Conservation (phyloP, 2,888 invertebrate genomes). For the Catotricha subobsoleta region DNA sequence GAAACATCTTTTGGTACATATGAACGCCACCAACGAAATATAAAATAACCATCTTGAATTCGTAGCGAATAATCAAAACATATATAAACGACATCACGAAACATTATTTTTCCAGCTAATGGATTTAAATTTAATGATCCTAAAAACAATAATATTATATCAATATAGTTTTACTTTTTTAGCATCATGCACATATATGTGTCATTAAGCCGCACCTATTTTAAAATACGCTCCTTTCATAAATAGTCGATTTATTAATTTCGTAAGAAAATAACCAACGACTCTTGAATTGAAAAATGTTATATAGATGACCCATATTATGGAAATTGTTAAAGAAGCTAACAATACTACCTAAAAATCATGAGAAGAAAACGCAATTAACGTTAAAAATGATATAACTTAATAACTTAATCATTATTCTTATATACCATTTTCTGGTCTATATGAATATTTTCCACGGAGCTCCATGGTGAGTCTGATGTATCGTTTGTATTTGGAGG, state of each 20-base stretch:
- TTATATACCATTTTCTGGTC: too few relatives aligned
- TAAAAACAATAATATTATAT: conserved; percentile 26
- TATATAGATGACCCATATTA: conserved; percentile 84
- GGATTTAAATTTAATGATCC: conserved; percentile 90
- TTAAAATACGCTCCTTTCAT: conserved; percentile 74
- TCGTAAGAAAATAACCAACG: conserved; percentile 75
- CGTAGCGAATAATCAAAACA: conserved; percentile 85
- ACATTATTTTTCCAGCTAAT: conserved; percentile 97
- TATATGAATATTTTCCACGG: too few relatives aligned
- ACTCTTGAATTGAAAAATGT: conserved; percentile 89
- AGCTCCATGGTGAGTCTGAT: too few relatives aligned
- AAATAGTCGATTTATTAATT: conserved; percentile 71
- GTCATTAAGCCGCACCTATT: conserved; percentile 42
- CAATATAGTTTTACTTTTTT: not conserved
- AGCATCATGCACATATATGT: not conserved
- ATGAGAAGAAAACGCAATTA: not conserved
- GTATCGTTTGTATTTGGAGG: too few relatives aligned
- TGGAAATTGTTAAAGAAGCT: conserved; percentile 63
- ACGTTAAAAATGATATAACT: too few relatives aligned
- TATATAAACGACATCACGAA: conserved; percentile 84
- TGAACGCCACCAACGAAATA: conserved; percentile 96
- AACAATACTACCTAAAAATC: conserved; percentile 44
- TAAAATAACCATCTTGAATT: conserved; percentile 90
- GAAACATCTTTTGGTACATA: conserved; percentile 89
- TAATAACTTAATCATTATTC: too few relatives aligned